Conservation (phyloP, 2,888 invertebrate genomes). For the Trypoxylon attenuatum region DNA sequence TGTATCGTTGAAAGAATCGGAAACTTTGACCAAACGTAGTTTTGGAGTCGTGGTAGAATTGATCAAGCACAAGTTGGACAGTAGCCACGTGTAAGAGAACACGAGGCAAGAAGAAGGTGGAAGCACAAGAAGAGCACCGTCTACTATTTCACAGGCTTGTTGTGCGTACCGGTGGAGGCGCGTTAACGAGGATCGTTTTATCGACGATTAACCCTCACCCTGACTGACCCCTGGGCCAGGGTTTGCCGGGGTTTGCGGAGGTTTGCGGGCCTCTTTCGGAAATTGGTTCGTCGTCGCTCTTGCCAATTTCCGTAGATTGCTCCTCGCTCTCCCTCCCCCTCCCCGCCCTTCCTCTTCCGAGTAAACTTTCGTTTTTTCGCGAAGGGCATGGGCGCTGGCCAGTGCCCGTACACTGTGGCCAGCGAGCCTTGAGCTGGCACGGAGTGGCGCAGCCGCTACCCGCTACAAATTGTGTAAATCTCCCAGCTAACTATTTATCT, state of each 20-base stretch:
- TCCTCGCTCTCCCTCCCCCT: slow-evolving; percentile 22
- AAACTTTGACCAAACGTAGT: too few species aligned
- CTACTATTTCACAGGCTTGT: slow-evolving; percentile 40
- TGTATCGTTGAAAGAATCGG: too few species aligned
- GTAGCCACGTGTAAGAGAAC: too few species aligned
- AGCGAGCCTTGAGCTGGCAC: too few species aligned
- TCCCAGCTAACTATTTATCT: slow-evolving; percentile 72
- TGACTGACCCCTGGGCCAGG: slow-evolving; percentile 67
- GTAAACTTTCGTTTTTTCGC: slow-evolving; percentile 24
- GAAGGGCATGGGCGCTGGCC: too few species aligned
- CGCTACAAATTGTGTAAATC: slow-evolving; percentile 73
- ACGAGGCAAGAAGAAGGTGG: too few species aligned
- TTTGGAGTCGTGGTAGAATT: too few species aligned
- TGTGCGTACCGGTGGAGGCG: slow-evolving; percentile 48
- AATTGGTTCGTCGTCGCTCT: slow-evolving; percentile 72
- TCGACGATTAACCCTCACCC: slow-evolving; percentile 72
- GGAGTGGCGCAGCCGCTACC: slow-evolving; percentile 49
- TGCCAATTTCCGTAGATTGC: slow-evolving; percentile 70
- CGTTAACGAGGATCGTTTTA: slow-evolving; percentile 74
- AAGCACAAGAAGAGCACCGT: too few species aligned
- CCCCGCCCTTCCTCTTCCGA: slow-evolving; percentile 29
- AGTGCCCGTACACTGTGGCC: too few species aligned
- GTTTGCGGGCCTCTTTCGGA: slow-evolving; percentile 66
- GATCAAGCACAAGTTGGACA: too few species aligned
- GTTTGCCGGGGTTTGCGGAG: too few species aligned